A percentile compares a stretch with the other conserved stretches of the same genome.
phyloP scores from a whole-genome alignment of 1,140 invertebrate species.

The Drosophila ercepeae region DNA sequence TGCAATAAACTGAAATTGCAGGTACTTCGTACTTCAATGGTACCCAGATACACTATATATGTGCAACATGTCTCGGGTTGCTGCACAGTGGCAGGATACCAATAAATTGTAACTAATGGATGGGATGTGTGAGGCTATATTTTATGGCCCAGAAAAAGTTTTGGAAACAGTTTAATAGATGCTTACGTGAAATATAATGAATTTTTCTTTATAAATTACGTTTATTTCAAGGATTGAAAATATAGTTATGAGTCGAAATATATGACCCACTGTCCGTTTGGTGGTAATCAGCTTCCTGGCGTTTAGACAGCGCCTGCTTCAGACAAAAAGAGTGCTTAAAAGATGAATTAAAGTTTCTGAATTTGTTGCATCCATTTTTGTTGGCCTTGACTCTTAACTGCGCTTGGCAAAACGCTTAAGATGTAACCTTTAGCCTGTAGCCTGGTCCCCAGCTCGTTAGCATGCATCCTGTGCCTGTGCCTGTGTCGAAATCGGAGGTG shows the following conservation, averaged over 20 bases:
- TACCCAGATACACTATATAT: background rate
- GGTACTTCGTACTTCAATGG: constrained; percentile 48
- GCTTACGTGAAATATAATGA: background rate
- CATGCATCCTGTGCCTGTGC: constrained; percentile 5
- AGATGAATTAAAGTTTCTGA: constrained; percentile 61
- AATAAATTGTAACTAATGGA: constrained; percentile 1
- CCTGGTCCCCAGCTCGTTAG: constrained; percentile 23
- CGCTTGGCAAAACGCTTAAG: constrained; percentile 22
- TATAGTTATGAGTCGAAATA: too few species aligned
- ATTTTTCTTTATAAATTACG: too few species aligned
- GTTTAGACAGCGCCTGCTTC: constrained; percentile 51
- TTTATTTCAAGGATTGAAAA: too few species aligned
- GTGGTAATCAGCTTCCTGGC: constrained; percentile 32
- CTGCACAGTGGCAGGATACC: constrained; percentile 3
- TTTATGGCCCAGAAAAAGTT: background rate
- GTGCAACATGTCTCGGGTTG: background rate
- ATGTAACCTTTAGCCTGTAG: constrained; percentile 16
- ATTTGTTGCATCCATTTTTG: constrained; percentile 46
- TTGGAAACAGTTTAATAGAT: background rate
- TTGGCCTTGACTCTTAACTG: constrained; percentile 40
- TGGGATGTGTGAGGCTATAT: background rate
- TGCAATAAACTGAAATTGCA: constrained; percentile 65
- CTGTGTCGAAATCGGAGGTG: background rate
- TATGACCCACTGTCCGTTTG: constrained; percentile 11
- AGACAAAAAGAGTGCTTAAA: constrained; percentile 47